Conservation (phyloP, 2,113 vertebrate genomes). For the Nerophis ophidion region DNA sequence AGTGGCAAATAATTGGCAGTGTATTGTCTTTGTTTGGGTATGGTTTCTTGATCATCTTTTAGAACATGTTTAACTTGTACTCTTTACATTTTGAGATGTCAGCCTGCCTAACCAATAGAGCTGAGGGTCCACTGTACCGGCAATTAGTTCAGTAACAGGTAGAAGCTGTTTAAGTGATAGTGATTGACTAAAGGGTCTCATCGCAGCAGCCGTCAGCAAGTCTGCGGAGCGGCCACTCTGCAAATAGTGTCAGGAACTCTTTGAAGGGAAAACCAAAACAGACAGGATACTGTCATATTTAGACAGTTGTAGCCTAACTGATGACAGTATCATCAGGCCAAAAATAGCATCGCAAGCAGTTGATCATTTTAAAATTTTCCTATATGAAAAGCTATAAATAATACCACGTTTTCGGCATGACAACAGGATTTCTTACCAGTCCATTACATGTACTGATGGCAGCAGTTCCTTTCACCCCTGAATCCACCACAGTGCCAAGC, state of each 20-base stretch:
- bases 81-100: too few species aligned
- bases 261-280: conserved; percentile 45
- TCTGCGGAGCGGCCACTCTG: conserved; percentile 37
- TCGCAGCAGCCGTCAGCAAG: conserved; percentile 24
- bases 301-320: neutral
- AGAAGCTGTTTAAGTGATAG: neutral
- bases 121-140: too few species aligned
- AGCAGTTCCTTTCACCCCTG: conserved; percentile 63
- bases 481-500: conserved; percentile 72
- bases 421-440: conserved; percentile 76
- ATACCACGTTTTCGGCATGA: neutral
- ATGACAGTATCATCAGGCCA: neutral
- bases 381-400: neutral
- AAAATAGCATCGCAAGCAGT: neutral
- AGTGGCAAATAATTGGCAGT: too few species aligned
- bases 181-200: conserved; percentile 18
- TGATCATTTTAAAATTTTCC: neutral
- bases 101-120: too few species aligned
- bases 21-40: too few species aligned
- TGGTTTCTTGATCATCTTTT: too few species aligned
- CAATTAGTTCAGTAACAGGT: too few species aligned
- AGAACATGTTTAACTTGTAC: too few species aligned
- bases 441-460: conserved; percentile 86
- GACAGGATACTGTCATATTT: conserved; percentile 42
- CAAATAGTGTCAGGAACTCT: conserved; percentile 58